A percentile compares a stretch with the other conserved stretches of the same genome.
phyloP scores from a whole-genome alignment of 2,888 invertebrate species.

The Drosophila diplacantha region DNA sequence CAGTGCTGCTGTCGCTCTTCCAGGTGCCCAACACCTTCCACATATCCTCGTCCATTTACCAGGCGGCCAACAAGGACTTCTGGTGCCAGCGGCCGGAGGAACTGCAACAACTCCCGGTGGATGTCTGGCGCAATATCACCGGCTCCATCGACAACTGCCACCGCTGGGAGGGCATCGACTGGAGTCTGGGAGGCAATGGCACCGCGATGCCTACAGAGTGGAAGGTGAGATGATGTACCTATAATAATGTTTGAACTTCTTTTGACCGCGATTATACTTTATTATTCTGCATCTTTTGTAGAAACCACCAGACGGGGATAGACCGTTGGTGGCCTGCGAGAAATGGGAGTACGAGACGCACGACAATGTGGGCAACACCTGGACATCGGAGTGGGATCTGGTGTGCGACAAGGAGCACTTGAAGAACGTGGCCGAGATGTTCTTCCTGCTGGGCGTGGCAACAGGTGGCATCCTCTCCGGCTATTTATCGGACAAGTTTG shows the following conservation, averaged over 20 bases:
- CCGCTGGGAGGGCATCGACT: conserved; percentile 80
- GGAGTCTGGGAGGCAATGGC: conserved; percentile 61
- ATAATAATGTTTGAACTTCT: background rate
- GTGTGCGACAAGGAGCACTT: conserved; percentile 85
- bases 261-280: too few relatives aligned
- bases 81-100: conserved; percentile 84
- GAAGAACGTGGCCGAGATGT: conserved; percentile 86
- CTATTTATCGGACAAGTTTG: conserved; percentile 88
- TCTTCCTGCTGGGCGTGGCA: conserved; percentile 87
- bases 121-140: conserved; percentile 83
- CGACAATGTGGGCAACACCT: conserved; percentile 81
- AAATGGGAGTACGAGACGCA: conserved; percentile 82
- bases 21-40: conserved; percentile 90
- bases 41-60: conserved; percentile 87
- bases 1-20: conserved; percentile 85
- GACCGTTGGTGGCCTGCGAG: conserved; percentile 79
- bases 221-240: conserved; percentile 53
- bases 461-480: conserved; percentile 88
- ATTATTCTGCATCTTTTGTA: conserved; percentile 1
- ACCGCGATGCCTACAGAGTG: conserved; percentile 45
- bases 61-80: conserved; percentile 82
- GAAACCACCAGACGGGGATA: conserved; percentile 56
- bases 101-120: conserved; percentile 79
- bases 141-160: conserved; percentile 82
- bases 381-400: conserved; percentile 87